phyloP scores from a whole-genome alignment of 2,888 invertebrate genomes.

The Drosophila rellima region DNA sequence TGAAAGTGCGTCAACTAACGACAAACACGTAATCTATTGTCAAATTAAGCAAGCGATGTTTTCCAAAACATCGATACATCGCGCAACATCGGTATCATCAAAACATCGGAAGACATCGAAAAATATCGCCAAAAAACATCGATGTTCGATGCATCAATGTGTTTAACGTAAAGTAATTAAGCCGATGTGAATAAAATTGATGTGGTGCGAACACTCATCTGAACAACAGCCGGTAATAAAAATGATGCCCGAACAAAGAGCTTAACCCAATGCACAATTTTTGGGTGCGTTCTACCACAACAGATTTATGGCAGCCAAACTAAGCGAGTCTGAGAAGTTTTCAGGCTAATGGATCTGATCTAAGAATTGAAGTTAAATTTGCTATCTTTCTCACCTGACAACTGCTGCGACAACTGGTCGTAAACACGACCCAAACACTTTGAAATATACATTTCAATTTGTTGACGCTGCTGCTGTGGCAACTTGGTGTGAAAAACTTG shows the following conservation, averaged over 20 bases:
- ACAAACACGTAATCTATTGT: no score
- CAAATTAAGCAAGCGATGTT: no score
- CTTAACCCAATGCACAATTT: conserved; percentile 59
- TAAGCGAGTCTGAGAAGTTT: conserved; percentile 29
- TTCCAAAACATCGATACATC: no score
- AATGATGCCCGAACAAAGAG: conserved; percentile 52
- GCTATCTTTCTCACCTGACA: conserved; percentile 62
- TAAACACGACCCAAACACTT: conserved; percentile 51
- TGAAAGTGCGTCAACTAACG: no score
- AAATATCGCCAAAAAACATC: no score
- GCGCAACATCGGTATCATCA: no score
- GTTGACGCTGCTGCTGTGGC: conserved; percentile 53
- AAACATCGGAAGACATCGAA: no score
- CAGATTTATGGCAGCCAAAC: conserved; percentile 69
- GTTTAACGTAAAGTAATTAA: conserved; percentile 73
- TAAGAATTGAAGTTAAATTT: neutral
- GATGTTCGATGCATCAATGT: no score
- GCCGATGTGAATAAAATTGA: conserved; percentile 70
- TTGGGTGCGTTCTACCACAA: conserved; percentile 39
- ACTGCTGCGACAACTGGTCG: conserved; percentile 38
- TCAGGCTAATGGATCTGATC: conserved; percentile 17
- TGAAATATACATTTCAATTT: conserved; percentile 78
- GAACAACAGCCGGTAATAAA: conserved; percentile 71
- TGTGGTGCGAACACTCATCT: conserved; percentile 71
- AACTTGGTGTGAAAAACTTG: conserved; percentile 76